A percentile compares a stretch with the other conserved stretches of the same genome.
Evolutionary conservation across 2,797 vertebrate species (phyloP).

Genomic region (Urosaurus nigricauda): DNA sequence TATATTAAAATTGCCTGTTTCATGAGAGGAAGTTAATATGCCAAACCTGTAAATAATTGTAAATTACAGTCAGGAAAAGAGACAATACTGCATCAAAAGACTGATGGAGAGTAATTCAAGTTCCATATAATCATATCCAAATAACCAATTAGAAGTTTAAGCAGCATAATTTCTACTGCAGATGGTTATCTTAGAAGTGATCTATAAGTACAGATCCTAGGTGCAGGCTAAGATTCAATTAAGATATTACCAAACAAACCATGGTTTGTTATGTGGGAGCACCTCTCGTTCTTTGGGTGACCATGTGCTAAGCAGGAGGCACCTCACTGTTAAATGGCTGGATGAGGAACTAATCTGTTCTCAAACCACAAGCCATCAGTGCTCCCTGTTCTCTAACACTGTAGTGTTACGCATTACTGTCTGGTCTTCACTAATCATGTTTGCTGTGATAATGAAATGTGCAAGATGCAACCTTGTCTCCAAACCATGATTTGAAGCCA

Average conservation of each 20-base stretch:
- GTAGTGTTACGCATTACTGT: too few relatives aligned
- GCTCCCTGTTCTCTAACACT: too few relatives aligned
- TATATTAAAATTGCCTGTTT: conserved; percentile 75
- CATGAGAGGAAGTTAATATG: conserved; percentile 74
- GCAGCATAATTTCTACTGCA: conserved; percentile 67
- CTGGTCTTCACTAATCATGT: background rate
- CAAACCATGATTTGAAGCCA: background rate
- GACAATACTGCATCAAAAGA: conserved; percentile 68
- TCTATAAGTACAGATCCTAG: background rate
- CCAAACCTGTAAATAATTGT: conserved; percentile 76
- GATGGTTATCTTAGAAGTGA: conserved; percentile 57
- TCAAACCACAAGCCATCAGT: too few relatives aligned
- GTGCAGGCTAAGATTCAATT: background rate
- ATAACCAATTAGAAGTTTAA: conserved; percentile 75
- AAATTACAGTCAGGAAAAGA: conserved; percentile 74
- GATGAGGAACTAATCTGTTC: too few relatives aligned
- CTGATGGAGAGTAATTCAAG: conserved; percentile 64
- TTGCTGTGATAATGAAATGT: background rate
- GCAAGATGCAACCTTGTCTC: background rate
- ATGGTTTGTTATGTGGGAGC: background rate
- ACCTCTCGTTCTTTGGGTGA: too few relatives aligned
- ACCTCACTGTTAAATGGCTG: too few relatives aligned
- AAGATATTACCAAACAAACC: background rate
- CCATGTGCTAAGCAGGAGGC: too few relatives aligned
- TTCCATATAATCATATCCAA: conserved; percentile 65